These are phyloP conservation scores for Paramuricea clavata DNA, from an alignment of 92 coral and sea anemone species.

Conservation along the genomic window DNA sequence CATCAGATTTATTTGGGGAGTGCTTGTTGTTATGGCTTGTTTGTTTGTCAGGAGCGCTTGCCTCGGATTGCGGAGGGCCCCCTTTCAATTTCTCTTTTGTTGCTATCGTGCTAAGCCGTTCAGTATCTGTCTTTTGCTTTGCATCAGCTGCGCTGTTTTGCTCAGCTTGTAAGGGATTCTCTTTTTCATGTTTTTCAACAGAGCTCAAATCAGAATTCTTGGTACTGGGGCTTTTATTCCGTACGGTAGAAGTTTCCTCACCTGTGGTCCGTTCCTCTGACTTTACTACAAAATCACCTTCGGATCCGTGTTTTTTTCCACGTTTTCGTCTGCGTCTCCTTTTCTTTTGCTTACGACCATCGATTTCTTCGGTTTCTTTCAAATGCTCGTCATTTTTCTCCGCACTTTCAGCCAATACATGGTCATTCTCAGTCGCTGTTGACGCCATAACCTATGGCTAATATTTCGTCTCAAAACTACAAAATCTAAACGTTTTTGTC, in stretches of 20 bases:
- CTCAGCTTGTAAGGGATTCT: constrained; percentile 25
- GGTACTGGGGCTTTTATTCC: not conserved
- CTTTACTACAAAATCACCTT: not conserved
- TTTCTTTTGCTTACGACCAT: constrained; percentile 31
- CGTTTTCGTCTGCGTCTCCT: constrained; percentile 25
- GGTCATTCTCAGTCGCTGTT: constrained; percentile 32
- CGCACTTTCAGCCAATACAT: constrained; percentile 9
- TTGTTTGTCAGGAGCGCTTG: no score
- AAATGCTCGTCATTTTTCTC: not conserved
- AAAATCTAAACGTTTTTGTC: constrained; percentile 44
- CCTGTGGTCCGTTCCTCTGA: not conserved
- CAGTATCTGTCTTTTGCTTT: not conserved
- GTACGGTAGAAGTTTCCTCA: not conserved
- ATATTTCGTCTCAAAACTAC: constrained; percentile 31
- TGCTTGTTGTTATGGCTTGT: no score
- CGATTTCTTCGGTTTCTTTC: constrained; percentile 1
- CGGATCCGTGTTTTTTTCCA: constrained; percentile 18
- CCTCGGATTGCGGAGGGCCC: no score
- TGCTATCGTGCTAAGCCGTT: not conserved
- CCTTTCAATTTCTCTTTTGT: no score
- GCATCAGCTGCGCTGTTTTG: not conserved
- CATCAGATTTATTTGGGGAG: no score
- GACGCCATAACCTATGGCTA: constrained; percentile 13
- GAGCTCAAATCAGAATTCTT: not conserved
- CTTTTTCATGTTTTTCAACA: not conserved